Base-by-base conservation (phyloP, 2,113 vertebrate species). In the Seriola aureovittata region DNA sequence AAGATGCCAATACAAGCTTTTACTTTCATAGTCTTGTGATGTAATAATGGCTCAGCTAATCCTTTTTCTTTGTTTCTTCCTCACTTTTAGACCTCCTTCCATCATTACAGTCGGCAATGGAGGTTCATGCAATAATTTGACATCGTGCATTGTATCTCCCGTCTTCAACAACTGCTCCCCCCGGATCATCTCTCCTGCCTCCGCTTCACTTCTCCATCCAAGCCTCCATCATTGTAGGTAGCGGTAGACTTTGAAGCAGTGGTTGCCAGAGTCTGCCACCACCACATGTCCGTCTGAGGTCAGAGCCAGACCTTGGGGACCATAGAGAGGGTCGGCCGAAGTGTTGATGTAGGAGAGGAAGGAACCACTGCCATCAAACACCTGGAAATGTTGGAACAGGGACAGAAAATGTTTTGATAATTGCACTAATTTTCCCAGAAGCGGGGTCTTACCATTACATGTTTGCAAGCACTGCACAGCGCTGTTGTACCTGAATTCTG, bases 281-380 rank as follows among this genome's bases (percentile, higher is more conserved):
- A 99, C 98, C 58, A 99, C 98, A 0, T 99, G 97, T 82, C 98
- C 98, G 0, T 99, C 98, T 5, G 97, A 98, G 81, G 98, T 99
- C 60, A 99, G 94, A 42, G 98, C 97, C 87, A 99, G 94, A 66
- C 98, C 98, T 88, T 99, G 98, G 1, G 98, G 98, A 44, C 98
- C 98, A 0, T 99, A 99, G 21, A 99, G 96, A 1, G 98, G 98
- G 91, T 99, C 98, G 4, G 97, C 98, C 13, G 98, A 99, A 8
- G 98, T 99, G 92, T 99, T 99, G 91, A 99, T 98, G 93, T 99
- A 99, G 80, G 98, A 99, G 66, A 99, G 93, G 94, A 99, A 99
- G 0, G 98, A 99, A 76, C 98, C 98, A 0, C 95, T 98, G 86
- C 98, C 97, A 62, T 99, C 98, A 92, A 99, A 99, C 86, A 99